Percentiles rank a stretch among this genome's conserved stretches.
phyloP scores from a whole-genome alignment of 2,797 vertebrate species.

The Trachops cirrhosus region DNA sequence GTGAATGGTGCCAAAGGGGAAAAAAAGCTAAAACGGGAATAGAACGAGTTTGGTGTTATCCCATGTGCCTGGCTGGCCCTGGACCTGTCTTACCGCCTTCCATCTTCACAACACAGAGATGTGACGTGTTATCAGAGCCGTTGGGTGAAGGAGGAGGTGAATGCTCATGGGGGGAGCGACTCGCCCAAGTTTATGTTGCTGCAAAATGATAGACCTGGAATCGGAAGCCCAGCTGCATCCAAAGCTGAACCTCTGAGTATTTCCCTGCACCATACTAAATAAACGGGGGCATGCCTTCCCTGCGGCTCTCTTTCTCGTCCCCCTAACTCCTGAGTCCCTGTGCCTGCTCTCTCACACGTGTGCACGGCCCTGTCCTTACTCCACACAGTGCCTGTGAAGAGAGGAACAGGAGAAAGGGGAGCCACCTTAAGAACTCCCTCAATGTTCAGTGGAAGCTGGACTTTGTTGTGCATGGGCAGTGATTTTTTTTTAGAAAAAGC shows the following conservation, averaged over 20 bases:
- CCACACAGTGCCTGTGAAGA: neutral
- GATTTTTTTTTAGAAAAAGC: slow-evolving; percentile 33
- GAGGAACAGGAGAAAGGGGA: neutral
- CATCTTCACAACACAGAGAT: neutral
- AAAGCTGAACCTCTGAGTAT: neutral
- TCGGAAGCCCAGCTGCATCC: neutral
- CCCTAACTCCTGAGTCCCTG: fast-evolving
- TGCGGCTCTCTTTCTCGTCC: fast-evolving
- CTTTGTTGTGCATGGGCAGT: neutral
- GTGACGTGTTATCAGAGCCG: neutral
- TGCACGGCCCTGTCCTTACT: no score
- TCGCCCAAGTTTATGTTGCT: neutral
- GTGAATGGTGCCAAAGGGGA: neutral
- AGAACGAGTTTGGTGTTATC: neutral
- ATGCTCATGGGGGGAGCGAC: neutral
- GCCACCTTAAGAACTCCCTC: neutral
- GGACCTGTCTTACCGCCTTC: neutral
- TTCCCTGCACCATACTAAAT: neutral
- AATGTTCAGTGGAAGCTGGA: neutral
- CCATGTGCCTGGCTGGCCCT: neutral
- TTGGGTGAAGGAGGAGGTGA: neutral
- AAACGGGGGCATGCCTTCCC: neutral
- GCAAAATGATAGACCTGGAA: neutral
- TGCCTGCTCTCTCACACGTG: neutral
- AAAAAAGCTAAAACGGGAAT: neutral